Evolutionary conservation across 2,797 vertebrate genomes (phyloP), one percentile per base, ranked within the genome.

Genomic region (Gymnocypris eckloni): DNA sequence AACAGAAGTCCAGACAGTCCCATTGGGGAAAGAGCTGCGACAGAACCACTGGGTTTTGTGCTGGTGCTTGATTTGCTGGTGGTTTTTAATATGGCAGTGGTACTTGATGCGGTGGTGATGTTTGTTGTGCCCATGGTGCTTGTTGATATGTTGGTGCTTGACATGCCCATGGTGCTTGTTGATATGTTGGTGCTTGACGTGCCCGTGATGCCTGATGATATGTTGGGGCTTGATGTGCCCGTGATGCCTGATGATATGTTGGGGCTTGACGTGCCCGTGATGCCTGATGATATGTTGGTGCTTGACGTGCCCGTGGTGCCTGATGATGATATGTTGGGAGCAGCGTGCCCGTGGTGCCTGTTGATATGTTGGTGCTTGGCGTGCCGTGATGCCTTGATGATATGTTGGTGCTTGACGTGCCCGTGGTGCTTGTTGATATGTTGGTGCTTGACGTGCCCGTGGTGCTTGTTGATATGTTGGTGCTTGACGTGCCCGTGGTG

Each of bases 131-230:
- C 11, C 0, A 12, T 28, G n/a, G 0, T 64, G 10, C 4, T 6
- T 12, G 59, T 0, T 67, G 33, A 33, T 33, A 33, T 33, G 33
- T 33, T 22, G 69, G 0, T 41, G 64, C 16, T 41, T 41, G 39
- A 6, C 41, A 18, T 4, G 16, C 18, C 3, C 5, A 1, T 20
- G 15, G 1, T 67, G 64, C 25, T 0, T 4, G 61, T 1, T 25
- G 33, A 33, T 33, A 33, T 33, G 33, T 33, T 22, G 69, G 0
- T 22, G 64, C 16, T 41, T 41, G 39, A 6, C 41, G 2, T 3
- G 64, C 15, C 6, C 6, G 0, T 6, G 6, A 0, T 70, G 20
- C 9, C 3, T 1, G 6, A 0, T n/a, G 41, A 0, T 1, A 16
- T 0, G 4, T 1, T 41, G 2, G 20, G 0, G 39, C 39, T 41